Conservation (phyloP, 1,140 invertebrate genomes). For the Drosophila eugracilis region DNA sequence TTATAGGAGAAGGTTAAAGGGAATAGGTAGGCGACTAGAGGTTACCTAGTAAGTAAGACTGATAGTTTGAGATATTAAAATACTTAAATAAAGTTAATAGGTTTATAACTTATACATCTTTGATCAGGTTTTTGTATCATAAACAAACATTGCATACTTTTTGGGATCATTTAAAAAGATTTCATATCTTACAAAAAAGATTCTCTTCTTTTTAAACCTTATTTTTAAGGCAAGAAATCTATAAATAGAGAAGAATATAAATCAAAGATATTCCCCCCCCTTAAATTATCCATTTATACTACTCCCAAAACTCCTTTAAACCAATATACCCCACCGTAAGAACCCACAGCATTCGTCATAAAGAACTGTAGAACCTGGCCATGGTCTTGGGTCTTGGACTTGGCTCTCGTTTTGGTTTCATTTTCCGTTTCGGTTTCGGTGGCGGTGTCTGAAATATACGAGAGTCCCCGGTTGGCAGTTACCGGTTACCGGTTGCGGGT, state of each 20-base stretch:
- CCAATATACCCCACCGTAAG: not conserved
- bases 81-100: not conserved
- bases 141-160: not conserved
- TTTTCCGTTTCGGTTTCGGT: conserved; percentile 41
- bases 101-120: too few species aligned
- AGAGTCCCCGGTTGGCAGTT: conserved; percentile 42
- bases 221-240: too few species aligned
- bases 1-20: not conserved
- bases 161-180: not conserved
- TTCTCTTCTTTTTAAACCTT: too few species aligned
- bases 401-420: conserved; percentile 27
- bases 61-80: not conserved
- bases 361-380: conserved; percentile 9
- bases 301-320: not conserved
- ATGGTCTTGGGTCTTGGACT: conserved; percentile 6
- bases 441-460: conserved; percentile 29
- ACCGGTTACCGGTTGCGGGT: conserved; percentile 40
- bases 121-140: too few species aligned
- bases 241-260: too few species aligned
- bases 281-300: too few species aligned
- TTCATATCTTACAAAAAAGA: too few species aligned
- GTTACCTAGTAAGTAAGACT: not conserved
- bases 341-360: conserved; percentile 18
- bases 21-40: not conserved
- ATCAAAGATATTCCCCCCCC: too few species aligned